Conservation (phyloP, 2,888 invertebrate species). For the Habrosyne pyritoides region DNA sequence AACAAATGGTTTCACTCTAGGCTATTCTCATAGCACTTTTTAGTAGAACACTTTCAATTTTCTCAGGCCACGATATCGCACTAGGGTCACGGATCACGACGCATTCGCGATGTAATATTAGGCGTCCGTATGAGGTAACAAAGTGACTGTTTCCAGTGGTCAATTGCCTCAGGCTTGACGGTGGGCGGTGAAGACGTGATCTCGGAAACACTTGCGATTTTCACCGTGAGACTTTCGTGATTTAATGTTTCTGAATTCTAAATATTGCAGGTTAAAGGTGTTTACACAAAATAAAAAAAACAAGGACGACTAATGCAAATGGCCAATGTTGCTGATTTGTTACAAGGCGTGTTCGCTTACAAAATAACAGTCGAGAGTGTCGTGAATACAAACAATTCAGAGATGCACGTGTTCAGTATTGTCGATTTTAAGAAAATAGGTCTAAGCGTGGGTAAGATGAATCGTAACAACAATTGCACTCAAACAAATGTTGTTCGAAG, state of each 20-base stretch:
- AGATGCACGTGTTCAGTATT: slow-evolving; percentile 34
- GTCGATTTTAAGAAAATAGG: slow-evolving; percentile 34
- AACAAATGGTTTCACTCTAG: background rate
- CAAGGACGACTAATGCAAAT: slow-evolving; percentile 52
- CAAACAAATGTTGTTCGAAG: slow-evolving; percentile 16
- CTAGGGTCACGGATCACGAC: slow-evolving; percentile 31
- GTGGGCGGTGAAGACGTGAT: slow-evolving; percentile 27
- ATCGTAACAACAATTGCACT: slow-evolving; percentile 25
- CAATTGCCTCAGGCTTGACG: slow-evolving; percentile 18
- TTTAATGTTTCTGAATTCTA: slow-evolving; percentile 16
- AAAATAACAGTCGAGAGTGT: slow-evolving; percentile 51
- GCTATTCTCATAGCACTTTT: slow-evolving; percentile 11
- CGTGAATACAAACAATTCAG: slow-evolving; percentile 61
- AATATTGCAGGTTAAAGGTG: slow-evolving; percentile 9
- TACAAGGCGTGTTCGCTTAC: slow-evolving; percentile 56
- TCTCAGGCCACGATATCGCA: slow-evolving; percentile 37
- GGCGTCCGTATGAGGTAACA: slow-evolving; percentile 41
- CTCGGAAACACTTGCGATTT: slow-evolving; percentile 27
- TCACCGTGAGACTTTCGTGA: slow-evolving; percentile 27
- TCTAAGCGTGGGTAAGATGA: slow-evolving; percentile 39
- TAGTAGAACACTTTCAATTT: slow-evolving; percentile 39
- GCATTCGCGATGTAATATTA: slow-evolving; percentile 29
- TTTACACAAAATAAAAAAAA: slow-evolving; percentile 23
- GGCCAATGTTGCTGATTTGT: slow-evolving; percentile 54
- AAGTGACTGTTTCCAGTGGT: slow-evolving; percentile 12